Conservation (phyloP, 2,797 vertebrate species). For the Dendrocincla fuliginosa region DNA sequence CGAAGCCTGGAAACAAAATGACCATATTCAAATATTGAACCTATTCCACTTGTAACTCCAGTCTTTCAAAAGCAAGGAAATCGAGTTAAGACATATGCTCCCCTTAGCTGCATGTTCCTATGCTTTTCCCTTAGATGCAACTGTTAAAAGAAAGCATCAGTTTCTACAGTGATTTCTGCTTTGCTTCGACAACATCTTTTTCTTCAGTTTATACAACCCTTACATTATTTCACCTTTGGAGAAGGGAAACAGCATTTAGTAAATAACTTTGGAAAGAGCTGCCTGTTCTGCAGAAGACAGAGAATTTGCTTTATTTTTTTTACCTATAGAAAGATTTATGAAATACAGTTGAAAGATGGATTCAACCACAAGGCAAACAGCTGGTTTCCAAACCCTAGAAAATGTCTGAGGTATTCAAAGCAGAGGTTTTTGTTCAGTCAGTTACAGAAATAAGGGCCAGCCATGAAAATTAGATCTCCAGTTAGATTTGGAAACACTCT, state of each 20-base stretch:
- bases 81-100: constrained; percentile 2
- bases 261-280: constrained; percentile 46
- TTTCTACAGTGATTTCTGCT: constrained; percentile 21
- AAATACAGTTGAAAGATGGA: neutral
- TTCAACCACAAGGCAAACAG: neutral
- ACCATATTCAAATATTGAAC: neutral
- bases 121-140: neutral
- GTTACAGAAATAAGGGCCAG: constrained; percentile 14
- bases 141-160: constrained; percentile 26
- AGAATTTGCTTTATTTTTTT: constrained; percentile 50
- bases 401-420: constrained; percentile 30
- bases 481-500: constrained; percentile 2
- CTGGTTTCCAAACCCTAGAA: constrained; percentile 11
- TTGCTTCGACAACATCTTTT: neutral
- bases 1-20: constrained; percentile 13
- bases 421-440: constrained; percentile 20
- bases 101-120: neutral
- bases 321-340: constrained; percentile 44
- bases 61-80: constrained; percentile 41
- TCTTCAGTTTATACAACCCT: neutral
- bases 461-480: constrained; percentile 38
- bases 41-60: neutral
- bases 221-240: neutral
- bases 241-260: neutral
- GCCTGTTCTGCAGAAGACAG: neutral